Evolutionary conservation across 1,140 invertebrate genomes (phyloP).

Genomic region (Heliconius nattereri): DNA sequence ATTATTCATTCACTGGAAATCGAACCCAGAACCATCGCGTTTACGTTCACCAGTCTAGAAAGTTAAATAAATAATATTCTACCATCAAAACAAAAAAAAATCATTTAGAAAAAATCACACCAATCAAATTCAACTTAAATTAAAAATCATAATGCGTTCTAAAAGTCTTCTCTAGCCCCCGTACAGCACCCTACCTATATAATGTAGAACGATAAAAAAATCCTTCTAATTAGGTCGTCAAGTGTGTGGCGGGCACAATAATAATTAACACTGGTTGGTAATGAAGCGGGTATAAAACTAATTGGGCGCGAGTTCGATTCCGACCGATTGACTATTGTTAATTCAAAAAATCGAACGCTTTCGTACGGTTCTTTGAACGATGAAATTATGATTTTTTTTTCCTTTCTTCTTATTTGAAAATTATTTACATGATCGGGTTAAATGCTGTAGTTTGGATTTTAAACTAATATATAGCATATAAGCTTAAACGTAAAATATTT

Average conservation of each 20-base stretch:
- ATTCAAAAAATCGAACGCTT: slow-evolving; percentile 32
- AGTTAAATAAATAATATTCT: no score
- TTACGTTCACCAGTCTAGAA: no score
- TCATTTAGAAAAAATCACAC: background rate
- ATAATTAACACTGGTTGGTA: slow-evolving; percentile 78
- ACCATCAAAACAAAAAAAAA: background rate
- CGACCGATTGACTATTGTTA: slow-evolving; percentile 33
- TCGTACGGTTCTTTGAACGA: background rate
- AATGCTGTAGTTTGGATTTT: background rate
- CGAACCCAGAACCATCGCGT: no score
- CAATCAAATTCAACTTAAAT: background rate
- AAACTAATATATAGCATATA: background rate
- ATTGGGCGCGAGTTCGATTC: slow-evolving; percentile 65
- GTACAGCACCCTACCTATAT: background rate
- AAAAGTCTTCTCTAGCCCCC: background rate
- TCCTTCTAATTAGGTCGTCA: slow-evolving; percentile 75
- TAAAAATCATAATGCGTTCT: slow-evolving; percentile 10
- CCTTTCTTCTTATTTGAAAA: background rate
- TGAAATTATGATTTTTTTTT: background rate
- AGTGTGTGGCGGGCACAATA: slow-evolving; percentile 74
- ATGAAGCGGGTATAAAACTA: slow-evolving; percentile 79
- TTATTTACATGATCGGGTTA: background rate
- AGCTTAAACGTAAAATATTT: no score
- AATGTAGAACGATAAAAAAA: slow-evolving; percentile 46
- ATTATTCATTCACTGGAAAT: no score